A percentile compares a stretch with the other conserved stretches of the same genome.
Conservation (phyloP, 23 tunicate species). For the Styela plicata region DNA sequence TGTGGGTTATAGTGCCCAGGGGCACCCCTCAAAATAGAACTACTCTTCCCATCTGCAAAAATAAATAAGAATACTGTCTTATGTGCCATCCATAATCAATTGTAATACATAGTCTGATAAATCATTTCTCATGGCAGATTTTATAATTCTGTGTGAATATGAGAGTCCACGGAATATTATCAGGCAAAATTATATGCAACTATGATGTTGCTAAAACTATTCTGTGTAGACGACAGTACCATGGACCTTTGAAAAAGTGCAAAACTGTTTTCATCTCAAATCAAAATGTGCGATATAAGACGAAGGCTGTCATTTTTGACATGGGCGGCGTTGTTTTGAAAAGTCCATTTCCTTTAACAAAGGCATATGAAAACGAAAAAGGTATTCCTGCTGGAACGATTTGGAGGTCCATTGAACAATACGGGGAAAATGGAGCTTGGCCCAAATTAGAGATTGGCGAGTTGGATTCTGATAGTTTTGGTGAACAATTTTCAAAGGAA, state of each 20-base stretch:
- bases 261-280: neutral
- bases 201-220: neutral
- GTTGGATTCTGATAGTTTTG: slow-evolving; percentile 70
- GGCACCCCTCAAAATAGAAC: too few species aligned
- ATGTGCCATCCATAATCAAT: too few species aligned
- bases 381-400: slow-evolving; percentile 78
- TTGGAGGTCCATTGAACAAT: slow-evolving; percentile 41
- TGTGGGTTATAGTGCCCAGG: too few species aligned
- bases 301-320: slow-evolving; percentile 92
- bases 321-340: slow-evolving; percentile 98
- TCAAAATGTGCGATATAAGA: slow-evolving; percentile 23
- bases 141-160: too few species aligned
- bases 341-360: slow-evolving; percentile 93
- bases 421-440: slow-evolving; percentile 88
- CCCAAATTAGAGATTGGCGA: slow-evolving; percentile 82
- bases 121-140: too few species aligned
- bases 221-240: neutral
- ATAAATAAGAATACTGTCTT: too few species aligned
- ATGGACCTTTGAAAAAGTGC: neutral
- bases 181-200: slow-evolving; percentile 25
- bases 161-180: slow-evolving; percentile 25
- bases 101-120: too few species aligned
- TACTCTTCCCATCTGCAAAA: too few species aligned
- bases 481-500: slow-evolving; percentile 77
- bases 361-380: slow-evolving; percentile 61